Base-by-base conservation (phyloP, 2,113 vertebrate genomes). In the Pavo muticus region DNA sequence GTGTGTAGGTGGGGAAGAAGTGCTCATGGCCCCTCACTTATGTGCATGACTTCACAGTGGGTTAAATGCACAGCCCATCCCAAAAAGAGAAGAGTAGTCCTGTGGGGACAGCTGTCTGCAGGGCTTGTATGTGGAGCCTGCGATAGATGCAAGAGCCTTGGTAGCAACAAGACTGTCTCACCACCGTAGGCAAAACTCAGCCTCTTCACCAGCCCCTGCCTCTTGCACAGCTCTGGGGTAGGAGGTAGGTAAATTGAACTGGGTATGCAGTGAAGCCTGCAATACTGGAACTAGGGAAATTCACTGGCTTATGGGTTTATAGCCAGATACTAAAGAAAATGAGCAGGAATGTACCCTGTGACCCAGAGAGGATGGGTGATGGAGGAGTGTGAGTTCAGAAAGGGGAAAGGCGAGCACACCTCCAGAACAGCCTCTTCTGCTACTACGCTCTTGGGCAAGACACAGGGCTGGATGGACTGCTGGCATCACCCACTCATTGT, bases 381-480 rank as follows among this genome's bases (percentile, higher is more conserved):
- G 6, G 60, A 37, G 44, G 13, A 10, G 3, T 19, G 24, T 39
- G 75, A 81, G 30, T 32, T 27, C 56, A 32, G 69, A 59, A 81
- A 24, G 27, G 17, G 54, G 25, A 14, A 67, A 32, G 24, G 30
- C 9, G 37, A 32, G 11, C 47, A 57, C 5, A 4, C 37, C 44
- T 42, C 27, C 47, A 57, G 29, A 59, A 52, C 12, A 40, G 12
- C 19, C 19, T 76, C 42, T 54, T 16, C 69, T 57, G 10, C 13
- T 32, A 20, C 69, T 76, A 35, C 1, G 0, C 20, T 21, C 64
- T 54, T 17, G 0, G 1, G 27, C 19, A 30, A 39, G 45, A 42
- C 11, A 85, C 39, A 60, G 39, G 48, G 27, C 48, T 57, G 17
- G 11, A 14, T 40, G 56, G 24, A 27, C 20, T 11, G 14, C 48